Evolutionary conservation across 2,113 vertebrate genomes (phyloP).

Genomic region (Romanogobio albipinnatus): DNA sequence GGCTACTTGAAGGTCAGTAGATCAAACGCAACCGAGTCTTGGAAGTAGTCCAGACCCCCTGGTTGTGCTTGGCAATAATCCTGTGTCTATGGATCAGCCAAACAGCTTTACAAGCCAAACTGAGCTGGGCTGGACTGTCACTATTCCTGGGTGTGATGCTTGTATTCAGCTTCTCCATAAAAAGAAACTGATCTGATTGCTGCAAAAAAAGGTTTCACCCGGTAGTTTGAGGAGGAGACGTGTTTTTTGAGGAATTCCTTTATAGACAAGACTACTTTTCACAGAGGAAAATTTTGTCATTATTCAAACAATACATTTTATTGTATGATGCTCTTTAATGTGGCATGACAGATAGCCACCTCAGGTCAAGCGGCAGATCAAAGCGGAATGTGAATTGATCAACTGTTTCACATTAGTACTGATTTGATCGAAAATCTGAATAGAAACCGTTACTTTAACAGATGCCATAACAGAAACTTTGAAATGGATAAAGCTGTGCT

Average conservation of each 20-base stretch:
- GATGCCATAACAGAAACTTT: no score
- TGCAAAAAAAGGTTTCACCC: background rate
- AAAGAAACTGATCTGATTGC: slow-evolving; percentile 19
- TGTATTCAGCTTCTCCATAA: slow-evolving; percentile 13
- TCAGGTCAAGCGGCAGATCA: no score
- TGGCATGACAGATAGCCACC: no score
- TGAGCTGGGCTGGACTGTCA: background rate
- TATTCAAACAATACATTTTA: no score
- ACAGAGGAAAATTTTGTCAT: background rate
- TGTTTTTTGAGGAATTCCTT: background rate
- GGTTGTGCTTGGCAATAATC: slow-evolving; percentile 40
- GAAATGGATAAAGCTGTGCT: no score
- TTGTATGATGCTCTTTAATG: no score
- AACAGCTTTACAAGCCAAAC: slow-evolving; percentile 16
- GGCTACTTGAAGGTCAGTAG: slow-evolving; percentile 39
- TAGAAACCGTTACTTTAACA: no score
- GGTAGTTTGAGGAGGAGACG: background rate
- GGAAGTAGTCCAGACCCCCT: slow-evolving; percentile 45
- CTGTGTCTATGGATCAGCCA: slow-evolving; percentile 14
- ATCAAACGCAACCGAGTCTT: slow-evolving; percentile 43
- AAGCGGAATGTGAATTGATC: no score
- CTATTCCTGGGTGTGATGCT: slow-evolving; percentile 15
- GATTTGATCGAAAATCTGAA: no score
- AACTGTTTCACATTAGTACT: no score
- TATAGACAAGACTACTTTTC: background rate